Conservation (phyloP, 2,797 vertebrate genomes). For the Anableps anableps region DNA sequence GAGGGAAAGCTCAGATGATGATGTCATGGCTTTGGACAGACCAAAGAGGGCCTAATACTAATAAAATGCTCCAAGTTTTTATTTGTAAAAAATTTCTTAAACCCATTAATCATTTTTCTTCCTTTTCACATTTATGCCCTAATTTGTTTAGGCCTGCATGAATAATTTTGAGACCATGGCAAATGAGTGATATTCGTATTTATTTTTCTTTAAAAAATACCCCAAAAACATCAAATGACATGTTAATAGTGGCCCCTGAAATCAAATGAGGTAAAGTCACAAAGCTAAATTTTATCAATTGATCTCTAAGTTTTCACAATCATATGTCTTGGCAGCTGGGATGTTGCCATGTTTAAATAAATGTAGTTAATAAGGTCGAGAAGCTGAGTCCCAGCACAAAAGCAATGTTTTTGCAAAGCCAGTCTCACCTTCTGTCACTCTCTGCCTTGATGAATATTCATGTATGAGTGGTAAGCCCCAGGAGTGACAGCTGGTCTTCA, state of each 20-base stretch:
- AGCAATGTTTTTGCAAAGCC: conserved; percentile 33
- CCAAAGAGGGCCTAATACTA: background rate
- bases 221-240: background rate
- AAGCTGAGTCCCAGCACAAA: conserved; percentile 27
- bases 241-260: background rate
- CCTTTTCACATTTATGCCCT: no score
- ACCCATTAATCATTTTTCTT: no score
- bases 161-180: background rate
- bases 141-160: no score
- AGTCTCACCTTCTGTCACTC: conserved; percentile 54
- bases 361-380: background rate
- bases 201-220: background rate
- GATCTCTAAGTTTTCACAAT: background rate
- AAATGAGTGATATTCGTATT: background rate
- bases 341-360: background rate
- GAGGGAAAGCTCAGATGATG: no score
- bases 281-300: background rate
- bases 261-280: background rate
- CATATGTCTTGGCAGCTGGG: background rate
- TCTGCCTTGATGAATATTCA: conserved; percentile 68
- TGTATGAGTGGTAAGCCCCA: conserved; percentile 49
- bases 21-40: no score
- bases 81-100: no score
- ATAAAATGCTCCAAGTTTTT: background rate
- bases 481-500: conserved; percentile 73